These are phyloP conservation scores for Nanorana parkeri DNA, from an alignment of 2,113 vertebrate species.

Conservation along the genomic window DNA sequence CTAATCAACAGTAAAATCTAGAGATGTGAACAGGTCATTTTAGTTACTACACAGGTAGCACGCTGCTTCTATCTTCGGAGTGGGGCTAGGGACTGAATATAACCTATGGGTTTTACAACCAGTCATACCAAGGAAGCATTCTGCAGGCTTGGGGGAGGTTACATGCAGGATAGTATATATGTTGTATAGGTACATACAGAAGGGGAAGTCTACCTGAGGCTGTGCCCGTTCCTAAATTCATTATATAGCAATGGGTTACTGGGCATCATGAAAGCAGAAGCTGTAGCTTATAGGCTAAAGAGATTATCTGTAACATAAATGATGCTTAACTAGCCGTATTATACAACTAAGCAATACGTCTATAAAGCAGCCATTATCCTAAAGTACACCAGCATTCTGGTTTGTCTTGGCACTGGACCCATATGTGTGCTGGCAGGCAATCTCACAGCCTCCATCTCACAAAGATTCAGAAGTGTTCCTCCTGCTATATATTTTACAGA, in stretches of 20 bases:
- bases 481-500: conserved; percentile 35
- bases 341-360: neutral
- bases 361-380: conserved; percentile 1
- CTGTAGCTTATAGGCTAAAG: neutral
- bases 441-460: neutral
- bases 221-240: neutral
- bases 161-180: too few relatives aligned
- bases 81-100: too few relatives aligned
- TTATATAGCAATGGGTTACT: neutral
- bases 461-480: neutral
- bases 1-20: too few relatives aligned
- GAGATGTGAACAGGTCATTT: too few relatives aligned
- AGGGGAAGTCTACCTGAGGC: neutral
- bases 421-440: conserved; percentile 4
- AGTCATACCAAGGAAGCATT: too few relatives aligned
- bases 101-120: too few relatives aligned
- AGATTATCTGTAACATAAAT: conserved; percentile 21
- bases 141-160: too few relatives aligned
- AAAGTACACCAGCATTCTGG: neutral
- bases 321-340: conserved; percentile 21
- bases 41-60: too few relatives aligned
- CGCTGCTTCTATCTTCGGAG: too few relatives aligned
- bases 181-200: too few relatives aligned
- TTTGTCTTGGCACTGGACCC: conserved; percentile 4
- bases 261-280: neutral